A percentile compares a stretch with the other conserved stretches of the same genome.
Evolutionary conservation across 2,113 vertebrate species (phyloP).

Genomic region (Cyphomyrus discorhynchus): DNA sequence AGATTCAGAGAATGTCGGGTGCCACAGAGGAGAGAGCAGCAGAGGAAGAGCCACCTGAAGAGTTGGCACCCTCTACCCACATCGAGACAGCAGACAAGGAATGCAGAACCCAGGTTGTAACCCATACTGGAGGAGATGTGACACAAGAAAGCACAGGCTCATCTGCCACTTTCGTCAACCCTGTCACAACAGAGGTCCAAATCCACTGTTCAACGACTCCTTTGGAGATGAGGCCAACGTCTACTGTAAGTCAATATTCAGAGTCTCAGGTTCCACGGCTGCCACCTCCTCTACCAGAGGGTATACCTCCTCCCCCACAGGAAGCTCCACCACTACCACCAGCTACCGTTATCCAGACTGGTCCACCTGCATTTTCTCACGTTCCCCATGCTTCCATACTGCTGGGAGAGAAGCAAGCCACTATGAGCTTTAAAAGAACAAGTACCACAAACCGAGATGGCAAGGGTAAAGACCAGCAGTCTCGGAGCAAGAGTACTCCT

Average conservation of each 20-base stretch:
- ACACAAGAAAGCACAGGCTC: slow-evolving; percentile 13
- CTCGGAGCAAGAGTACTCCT: slow-evolving; percentile 58
- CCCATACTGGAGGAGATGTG: neutral
- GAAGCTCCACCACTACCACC: slow-evolving; percentile 22
- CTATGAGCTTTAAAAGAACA: slow-evolving; percentile 52
- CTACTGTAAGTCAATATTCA: neutral
- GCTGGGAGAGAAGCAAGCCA: slow-evolving; percentile 41
- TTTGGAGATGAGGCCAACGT: neutral
- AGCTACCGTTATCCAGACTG: slow-evolving; percentile 2
- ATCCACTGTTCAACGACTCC: neutral
- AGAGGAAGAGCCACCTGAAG: slow-evolving; percentile 18
- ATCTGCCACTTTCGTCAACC: neutral
- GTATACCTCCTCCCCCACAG: slow-evolving; percentile 10
- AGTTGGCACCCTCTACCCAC: neutral
- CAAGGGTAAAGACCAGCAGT: slow-evolving; percentile 59
- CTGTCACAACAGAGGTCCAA: neutral
- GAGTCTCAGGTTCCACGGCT: neutral
- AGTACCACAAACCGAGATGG: slow-evolving; percentile 44
- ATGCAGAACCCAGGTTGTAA: neutral
- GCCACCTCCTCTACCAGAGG: neutral
- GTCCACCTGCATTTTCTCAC: neutral
- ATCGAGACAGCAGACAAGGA: neutral
- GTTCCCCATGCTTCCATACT: slow-evolving; percentile 26
- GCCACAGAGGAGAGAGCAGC: neutral
- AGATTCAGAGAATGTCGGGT: neutral